A percentile compares a stretch with the other conserved stretches of the same genome.
Conservation (phyloP, 2,888 invertebrate species). For the Frankliniella fusca region DNA sequence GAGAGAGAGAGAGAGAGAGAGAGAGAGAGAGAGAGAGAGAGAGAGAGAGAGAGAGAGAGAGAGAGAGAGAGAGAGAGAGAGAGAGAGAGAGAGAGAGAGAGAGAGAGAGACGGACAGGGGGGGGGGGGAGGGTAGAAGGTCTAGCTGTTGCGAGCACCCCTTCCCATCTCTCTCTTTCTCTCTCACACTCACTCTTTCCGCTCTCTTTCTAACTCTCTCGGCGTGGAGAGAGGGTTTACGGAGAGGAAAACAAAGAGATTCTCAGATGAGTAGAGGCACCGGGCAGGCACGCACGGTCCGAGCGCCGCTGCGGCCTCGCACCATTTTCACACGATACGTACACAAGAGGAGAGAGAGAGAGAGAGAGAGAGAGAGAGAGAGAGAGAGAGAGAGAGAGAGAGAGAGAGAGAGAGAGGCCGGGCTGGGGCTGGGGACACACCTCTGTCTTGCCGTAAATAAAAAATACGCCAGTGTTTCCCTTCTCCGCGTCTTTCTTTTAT, state of each 20-base stretch:
- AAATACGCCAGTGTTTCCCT: too few relatives aligned
- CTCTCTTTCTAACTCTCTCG: too few relatives aligned
- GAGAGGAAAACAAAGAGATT: neutral
- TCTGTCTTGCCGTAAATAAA: too few relatives aligned
- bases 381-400: too few relatives aligned
- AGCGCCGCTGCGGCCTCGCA: too few relatives aligned
- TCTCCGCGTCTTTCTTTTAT: too few relatives aligned
- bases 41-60: conserved; percentile 27
- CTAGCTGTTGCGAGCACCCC: neutral
- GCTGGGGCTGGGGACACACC: too few relatives aligned
- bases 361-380: too few relatives aligned
- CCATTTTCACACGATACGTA: too few relatives aligned
- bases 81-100: conserved; percentile 9
- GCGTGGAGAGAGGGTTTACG: too few relatives aligned
- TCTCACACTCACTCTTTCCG: neutral
- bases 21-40: neutral
- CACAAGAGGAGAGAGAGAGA: too few relatives aligned
- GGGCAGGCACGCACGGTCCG: neutral
- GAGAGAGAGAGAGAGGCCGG: too few relatives aligned
- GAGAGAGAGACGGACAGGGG: neutral
- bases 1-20: conserved; percentile 16
- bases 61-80: neutral
- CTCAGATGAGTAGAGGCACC: neutral
- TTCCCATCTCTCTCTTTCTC: neutral
- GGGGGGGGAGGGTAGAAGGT: neutral